phyloP scores from a whole-genome alignment of 2,113 vertebrate species.

The Panurus biarmicus region DNA sequence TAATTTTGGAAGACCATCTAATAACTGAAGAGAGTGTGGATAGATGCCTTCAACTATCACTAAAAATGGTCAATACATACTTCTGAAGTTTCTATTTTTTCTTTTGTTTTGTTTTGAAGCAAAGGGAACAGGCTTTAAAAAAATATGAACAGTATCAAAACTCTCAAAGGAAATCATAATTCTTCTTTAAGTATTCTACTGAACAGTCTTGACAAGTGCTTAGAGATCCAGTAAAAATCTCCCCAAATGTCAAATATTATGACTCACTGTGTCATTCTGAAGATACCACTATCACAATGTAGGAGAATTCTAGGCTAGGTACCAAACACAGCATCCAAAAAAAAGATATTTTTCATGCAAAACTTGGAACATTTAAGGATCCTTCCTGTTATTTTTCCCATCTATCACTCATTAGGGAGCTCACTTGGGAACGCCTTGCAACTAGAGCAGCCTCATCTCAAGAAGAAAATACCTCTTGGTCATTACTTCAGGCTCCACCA shows the following conservation, averaged over 20 bases:
- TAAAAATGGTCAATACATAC: neutral
- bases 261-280: constrained; percentile 46
- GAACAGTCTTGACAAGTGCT: constrained; percentile 38
- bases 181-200: constrained; percentile 38
- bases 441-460: constrained; percentile 17
- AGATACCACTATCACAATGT: constrained; percentile 50
- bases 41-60: neutral
- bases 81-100: neutral
- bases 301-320: constrained; percentile 53
- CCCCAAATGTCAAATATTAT: constrained; percentile 60
- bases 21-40: neutral
- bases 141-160: constrained; percentile 8
- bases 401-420: constrained; percentile 42
- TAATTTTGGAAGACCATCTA: constrained; percentile 3
- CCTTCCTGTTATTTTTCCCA: constrained; percentile 51
- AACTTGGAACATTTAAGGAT: constrained; percentile 30
- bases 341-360: constrained; percentile 10
- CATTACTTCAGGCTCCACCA: neutral
- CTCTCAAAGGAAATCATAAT: constrained; percentile 41
- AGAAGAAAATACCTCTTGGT: constrained; percentile 26
- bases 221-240: constrained; percentile 48
- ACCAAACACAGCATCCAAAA: constrained; percentile 54
- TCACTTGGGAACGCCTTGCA: constrained; percentile 34
- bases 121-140: constrained; percentile 14
- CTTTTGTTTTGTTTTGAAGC: constrained; percentile 1